A percentile compares a stretch with the other conserved stretches of the same genome.
Conservation (phyloP, 2,888 invertebrate species). For the Platycheirus albimanus region DNA sequence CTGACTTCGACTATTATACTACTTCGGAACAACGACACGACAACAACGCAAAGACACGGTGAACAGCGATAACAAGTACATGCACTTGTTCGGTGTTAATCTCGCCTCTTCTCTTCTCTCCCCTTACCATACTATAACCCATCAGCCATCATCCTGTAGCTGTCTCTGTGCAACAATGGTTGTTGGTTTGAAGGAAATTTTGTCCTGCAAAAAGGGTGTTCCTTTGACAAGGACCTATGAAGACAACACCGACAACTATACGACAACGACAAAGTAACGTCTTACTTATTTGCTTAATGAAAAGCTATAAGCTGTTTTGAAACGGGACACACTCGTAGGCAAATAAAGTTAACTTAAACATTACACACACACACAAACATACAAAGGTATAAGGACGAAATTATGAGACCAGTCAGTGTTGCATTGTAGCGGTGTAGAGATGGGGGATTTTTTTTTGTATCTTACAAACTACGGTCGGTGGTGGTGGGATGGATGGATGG, state of each 20-base stretch:
- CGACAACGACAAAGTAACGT: conserved; percentile 38
- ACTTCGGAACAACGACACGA: conserved; percentile 31
- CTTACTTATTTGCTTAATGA: conserved; percentile 68
- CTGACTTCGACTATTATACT: conserved; percentile 19
- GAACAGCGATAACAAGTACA: conserved; percentile 53
- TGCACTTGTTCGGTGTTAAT: conserved; percentile 62
- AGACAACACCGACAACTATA: conserved; percentile 8
- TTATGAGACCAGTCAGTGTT: conserved; percentile 32
- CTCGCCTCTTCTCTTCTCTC: not conserved
- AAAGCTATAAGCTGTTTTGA: conserved; percentile 61
- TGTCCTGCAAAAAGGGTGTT: conserved; percentile 18
- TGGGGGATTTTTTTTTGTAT: not conserved
- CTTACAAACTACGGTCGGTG: too few species aligned
- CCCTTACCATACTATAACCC: not conserved
- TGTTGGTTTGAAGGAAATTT: conserved; percentile 28
- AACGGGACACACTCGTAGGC: conserved; percentile 33
- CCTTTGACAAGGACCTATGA: conserved; percentile 39
- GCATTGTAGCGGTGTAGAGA: not conserved
- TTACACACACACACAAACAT: conserved; percentile 4
- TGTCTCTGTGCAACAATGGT: conserved; percentile 16
- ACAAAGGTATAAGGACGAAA: not conserved
- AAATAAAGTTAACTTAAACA: conserved; percentile 49
- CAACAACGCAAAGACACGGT: conserved; percentile 23
- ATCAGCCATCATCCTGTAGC: too few species aligned
- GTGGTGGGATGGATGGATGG: not conserved